Conservation (phyloP, 2,797 vertebrate genomes). For the Antrozous pallidus region DNA sequence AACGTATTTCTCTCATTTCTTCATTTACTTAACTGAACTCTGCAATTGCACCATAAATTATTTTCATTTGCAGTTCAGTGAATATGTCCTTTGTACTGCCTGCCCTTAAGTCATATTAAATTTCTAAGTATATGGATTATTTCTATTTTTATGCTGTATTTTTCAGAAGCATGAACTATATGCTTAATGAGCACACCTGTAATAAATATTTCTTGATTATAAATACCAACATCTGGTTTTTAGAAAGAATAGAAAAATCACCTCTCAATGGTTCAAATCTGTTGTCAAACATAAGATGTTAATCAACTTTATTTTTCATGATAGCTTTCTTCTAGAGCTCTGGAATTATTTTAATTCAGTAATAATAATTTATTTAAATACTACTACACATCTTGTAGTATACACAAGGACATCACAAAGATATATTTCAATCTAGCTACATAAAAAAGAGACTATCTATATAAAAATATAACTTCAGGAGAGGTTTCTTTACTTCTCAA, state of each 20-base stretch:
- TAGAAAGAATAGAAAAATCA: neutral
- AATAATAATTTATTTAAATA: constrained; percentile 20
- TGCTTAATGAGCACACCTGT: constrained; percentile 18
- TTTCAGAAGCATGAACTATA: neutral
- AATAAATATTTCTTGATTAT: constrained; percentile 28
- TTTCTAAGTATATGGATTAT: neutral
- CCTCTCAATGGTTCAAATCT: neutral
- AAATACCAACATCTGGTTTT: neutral
- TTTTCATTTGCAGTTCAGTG: neutral
- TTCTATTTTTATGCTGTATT: constrained; percentile 30
- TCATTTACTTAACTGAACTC: constrained; percentile 28
- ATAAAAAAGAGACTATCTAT: neutral
- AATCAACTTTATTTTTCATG: neutral
- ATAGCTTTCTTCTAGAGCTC: neutral
- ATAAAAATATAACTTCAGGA: neutral
- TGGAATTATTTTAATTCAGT: constrained; percentile 11
- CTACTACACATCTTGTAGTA: neutral
- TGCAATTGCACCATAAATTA: neutral
- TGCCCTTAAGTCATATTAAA: constrained; percentile 32
- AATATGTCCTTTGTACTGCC: neutral
- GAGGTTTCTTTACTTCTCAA: neutral
- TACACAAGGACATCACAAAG: neutral
- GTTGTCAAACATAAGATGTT: neutral
- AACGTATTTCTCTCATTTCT: neutral
- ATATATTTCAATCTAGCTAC: neutral